Base-by-base conservation (phyloP, 2,888 invertebrate species). In the Lacanobia wlatinum region DNA sequence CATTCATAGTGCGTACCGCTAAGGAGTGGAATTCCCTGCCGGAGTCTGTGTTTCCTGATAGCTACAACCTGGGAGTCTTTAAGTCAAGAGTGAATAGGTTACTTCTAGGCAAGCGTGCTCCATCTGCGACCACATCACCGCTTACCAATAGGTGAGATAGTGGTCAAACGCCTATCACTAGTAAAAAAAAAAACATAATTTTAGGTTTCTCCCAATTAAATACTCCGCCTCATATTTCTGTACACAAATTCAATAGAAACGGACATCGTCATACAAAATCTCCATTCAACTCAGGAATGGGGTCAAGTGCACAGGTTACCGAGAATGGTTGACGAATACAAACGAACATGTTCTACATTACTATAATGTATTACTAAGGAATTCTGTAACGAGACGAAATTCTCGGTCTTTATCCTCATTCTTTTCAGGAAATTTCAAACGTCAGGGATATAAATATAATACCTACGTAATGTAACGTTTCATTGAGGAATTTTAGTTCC, bases 241-340 rank as follows among this genome's bases (percentile, higher is more conserved):
- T 53, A 76, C 10, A 50, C 4, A 34, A 60, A 28, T 76, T 74
- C 65, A 23, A 28, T 46, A 38, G 38, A 80, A 76, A 46, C 58
- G 0, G 0, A 10, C n/a, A 48, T 61, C 21, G 65, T 80, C 76
- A 76, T 43, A 46, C 9, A 58, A 46, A 71, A 60, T 58, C 67
- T 71, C 60, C 84, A 70, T 63, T 67, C 73, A 76, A 61, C 34
- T 23, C 8, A 18, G 12, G 48, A 84, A 74, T 60, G 50, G 46
- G 86, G 84, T 86, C 86, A 78, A 78, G 61, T 58, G 18, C 52
- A 28, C 34, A 18, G 6, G 55, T 59, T 86, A 78, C 86, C n/a
- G 43, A 81, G 86, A 86, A 84, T 62, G 48, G 55, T 74, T 76
- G 80, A 83, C 73, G 34, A 73, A 75, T 80, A 59, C 66, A 21